A percentile compares a stretch with the other conserved stretches of the same genome.
Conservation (phyloP, 1,140 invertebrate genomes). For the Centruroides sculpturatus region DNA sequence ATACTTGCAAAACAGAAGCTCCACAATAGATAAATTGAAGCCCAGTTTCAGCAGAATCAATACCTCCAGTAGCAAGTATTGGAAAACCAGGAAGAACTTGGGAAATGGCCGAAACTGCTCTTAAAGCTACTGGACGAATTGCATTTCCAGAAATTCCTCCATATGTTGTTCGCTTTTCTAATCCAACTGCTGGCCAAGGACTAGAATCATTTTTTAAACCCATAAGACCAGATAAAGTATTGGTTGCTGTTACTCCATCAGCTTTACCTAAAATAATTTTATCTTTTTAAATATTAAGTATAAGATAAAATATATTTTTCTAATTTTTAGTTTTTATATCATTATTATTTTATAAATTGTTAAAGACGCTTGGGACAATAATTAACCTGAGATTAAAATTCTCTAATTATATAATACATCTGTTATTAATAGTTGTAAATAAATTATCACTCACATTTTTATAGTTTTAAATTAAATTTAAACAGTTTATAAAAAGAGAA, state of each 20-base stretch:
- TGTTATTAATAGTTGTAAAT: too few species aligned
- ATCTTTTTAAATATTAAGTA: too few species aligned
- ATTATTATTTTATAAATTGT: too few species aligned
- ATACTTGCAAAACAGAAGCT: conserved; percentile 73
- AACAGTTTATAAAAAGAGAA: too few species aligned
- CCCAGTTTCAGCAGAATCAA: conserved; percentile 87
- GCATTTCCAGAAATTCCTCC: conserved; percentile 94
- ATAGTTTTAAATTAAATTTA: too few species aligned
- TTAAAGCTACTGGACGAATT: conserved; percentile 77
- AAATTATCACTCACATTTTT: too few species aligned
- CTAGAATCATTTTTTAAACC: conserved; percentile 55
- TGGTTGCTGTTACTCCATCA: conserved; percentile 89
- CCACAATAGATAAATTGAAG: conserved; percentile 86
- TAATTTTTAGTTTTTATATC: too few species aligned
- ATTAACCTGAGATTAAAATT: too few species aligned
- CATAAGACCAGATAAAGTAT: conserved; percentile 91
- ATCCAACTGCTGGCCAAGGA: conserved; percentile 83
- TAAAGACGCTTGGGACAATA: too few species aligned
- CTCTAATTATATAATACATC: too few species aligned
- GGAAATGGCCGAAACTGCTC: conserved; percentile 73
- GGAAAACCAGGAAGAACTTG: conserved; percentile 70
- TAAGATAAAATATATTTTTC: too few species aligned
- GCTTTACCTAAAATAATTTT: conserved; percentile 50
- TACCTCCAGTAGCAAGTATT: conserved; percentile 86
- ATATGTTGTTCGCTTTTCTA: conserved; percentile 71